Percentiles rank a stretch among this genome's conserved stretches.
Conservation (phyloP, 2,113 vertebrate species). For the Terrapene triunguis region DNA sequence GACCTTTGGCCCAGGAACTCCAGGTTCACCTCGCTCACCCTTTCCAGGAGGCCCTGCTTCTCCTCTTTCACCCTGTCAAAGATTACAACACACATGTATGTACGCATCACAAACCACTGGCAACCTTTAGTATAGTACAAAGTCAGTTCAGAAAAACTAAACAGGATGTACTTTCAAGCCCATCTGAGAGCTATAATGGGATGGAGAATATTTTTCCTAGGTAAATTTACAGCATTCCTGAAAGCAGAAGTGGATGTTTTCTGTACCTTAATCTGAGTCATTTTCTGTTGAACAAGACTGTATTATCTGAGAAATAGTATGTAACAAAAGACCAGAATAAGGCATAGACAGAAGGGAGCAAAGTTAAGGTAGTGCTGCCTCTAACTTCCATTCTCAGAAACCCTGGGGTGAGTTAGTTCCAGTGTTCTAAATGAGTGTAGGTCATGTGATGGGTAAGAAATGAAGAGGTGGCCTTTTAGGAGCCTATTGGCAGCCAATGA, state of each 20-base stretch:
- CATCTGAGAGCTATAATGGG: background rate
- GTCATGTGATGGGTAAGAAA: background rate
- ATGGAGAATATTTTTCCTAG: background rate
- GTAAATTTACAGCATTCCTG: background rate
- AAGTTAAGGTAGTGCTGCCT: background rate
- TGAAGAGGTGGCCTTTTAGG: background rate
- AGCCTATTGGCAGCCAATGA: background rate
- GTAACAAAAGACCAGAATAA: background rate
- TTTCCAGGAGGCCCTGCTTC: slow-evolving; percentile 90
- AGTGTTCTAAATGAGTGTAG: background rate
- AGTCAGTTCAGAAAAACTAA: background rate
- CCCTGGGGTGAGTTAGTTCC: background rate
- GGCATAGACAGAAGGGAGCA: background rate
- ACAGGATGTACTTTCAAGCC: background rate
- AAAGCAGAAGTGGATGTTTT: background rate
- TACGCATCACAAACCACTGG: background rate
- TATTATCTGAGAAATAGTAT: background rate
- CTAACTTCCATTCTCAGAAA: background rate
- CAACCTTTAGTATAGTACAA: background rate
- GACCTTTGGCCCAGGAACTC: slow-evolving; percentile 91
- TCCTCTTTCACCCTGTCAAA: slow-evolving; percentile 91
- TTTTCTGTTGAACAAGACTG: background rate
- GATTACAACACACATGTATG: slow-evolving; percentile 16
- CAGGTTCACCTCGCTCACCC: slow-evolving; percentile 91
- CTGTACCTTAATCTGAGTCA: background rate